These are phyloP conservation scores for Tachypleus tridentatus DNA, from an alignment of 1,140 invertebrate species.

Conservation along the genomic window DNA sequence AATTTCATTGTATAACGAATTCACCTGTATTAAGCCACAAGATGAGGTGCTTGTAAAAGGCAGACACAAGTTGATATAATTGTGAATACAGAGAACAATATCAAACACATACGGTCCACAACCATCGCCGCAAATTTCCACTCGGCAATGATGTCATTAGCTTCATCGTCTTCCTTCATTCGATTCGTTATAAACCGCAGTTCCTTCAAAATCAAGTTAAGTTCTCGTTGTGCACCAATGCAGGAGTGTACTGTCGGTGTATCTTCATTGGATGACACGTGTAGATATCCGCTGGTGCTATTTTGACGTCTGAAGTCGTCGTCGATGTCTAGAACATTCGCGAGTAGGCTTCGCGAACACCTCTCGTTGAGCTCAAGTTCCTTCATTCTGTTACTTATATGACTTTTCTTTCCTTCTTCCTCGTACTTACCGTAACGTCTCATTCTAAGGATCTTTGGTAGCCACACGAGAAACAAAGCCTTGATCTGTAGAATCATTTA, in stretches of 20 bases:
- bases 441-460: constrained; percentile 91
- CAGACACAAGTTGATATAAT: constrained; percentile 92
- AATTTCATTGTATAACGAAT: too few relatives aligned
- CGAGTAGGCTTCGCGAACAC: constrained; percentile 82
- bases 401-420: constrained; percentile 64
- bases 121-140: constrained; percentile 99
- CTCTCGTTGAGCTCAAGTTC: constrained; percentile 83
- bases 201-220: constrained; percentile 87
- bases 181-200: constrained; percentile 83
- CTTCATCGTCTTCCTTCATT: constrained; percentile 76
- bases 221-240: constrained; percentile 63
- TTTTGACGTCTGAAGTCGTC: constrained; percentile 69
- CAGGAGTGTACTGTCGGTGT: constrained; percentile 39
- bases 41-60: constrained; percentile 87
- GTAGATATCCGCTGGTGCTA: constrained; percentile 42
- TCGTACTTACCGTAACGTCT: constrained; percentile 74
- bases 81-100: constrained; percentile 96
- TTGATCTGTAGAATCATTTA: constrained; percentile 52
- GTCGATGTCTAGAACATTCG: constrained; percentile 91
- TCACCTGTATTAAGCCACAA: constrained; percentile 55
- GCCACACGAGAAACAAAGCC: constrained; percentile 85
- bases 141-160: constrained; percentile 77
- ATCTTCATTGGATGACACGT: constrained; percentile 38
- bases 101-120: constrained; percentile 95
- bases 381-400: constrained; percentile 46